Evolutionary conservation across 2,797 vertebrate species (phyloP).

Genomic region (Acipenser ruthenus): DNA sequence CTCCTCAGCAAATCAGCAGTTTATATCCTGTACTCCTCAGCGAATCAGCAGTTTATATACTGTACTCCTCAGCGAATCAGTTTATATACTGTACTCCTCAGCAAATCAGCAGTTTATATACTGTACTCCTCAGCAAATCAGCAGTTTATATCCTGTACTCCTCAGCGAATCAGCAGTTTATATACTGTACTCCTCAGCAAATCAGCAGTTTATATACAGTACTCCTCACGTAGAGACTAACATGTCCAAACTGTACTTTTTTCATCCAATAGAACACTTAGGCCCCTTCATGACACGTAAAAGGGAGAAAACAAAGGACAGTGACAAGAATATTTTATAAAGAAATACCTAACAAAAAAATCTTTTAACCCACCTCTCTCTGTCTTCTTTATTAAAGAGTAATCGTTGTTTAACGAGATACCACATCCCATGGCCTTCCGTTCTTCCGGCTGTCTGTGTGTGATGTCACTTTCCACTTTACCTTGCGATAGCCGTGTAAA

Average conservation of each 20-base stretch:
- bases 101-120: too few species aligned
- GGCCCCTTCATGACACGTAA: neutral
- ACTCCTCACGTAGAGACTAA: constrained; percentile 11
- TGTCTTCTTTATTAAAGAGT: constrained; percentile 50
- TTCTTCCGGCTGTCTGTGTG: constrained; percentile 24
- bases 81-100: too few species aligned
- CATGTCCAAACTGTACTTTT: neutral
- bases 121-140: too few species aligned
- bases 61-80: too few species aligned
- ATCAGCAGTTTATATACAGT: constrained; percentile 42
- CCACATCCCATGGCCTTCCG: constrained; percentile 72
- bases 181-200: constrained; percentile 43
- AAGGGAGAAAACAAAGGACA: neutral
- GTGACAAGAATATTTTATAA: neutral
- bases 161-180: too few species aligned
- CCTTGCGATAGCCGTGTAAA: constrained; percentile 6
- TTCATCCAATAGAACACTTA: neutral
- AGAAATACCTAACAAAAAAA: constrained; percentile 1
- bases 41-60: neutral
- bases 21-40: constrained; percentile 32
- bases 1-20: constrained; percentile 53
- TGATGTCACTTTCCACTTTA: neutral
- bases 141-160: too few species aligned
- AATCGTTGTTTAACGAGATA: constrained; percentile 43
- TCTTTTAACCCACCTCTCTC: constrained; percentile 53